These are phyloP conservation scores for Aphodius granarius DNA, from an alignment of 2,888 invertebrate genomes.

Conservation along the genomic window DNA sequence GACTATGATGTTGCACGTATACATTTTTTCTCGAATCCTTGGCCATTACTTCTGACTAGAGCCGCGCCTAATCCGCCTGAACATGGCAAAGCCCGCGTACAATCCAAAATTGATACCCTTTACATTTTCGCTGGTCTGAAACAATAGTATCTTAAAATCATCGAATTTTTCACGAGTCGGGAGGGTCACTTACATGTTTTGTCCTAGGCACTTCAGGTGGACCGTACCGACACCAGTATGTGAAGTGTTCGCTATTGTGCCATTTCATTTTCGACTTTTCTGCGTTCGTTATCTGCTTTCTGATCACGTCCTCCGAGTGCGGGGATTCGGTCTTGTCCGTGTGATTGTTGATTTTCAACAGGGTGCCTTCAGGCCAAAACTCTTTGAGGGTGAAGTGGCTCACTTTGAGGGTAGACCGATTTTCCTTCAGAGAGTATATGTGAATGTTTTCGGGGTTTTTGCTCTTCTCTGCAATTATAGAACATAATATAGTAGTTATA, in stretches of 20 bases:
- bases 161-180: background rate
- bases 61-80: conserved; percentile 42
- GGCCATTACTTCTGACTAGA: background rate
- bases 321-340: conserved; percentile 70
- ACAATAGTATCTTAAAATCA: conserved; percentile 35
- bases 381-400: conserved; percentile 64
- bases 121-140: conserved; percentile 70
- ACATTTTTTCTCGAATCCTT: background rate
- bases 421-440: conserved; percentile 65
- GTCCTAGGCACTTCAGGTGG: conserved; percentile 52
- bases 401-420: conserved; percentile 59
- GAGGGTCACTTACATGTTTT: conserved; percentile 62
- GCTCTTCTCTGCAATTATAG: conserved; percentile 63
- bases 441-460: conserved; percentile 73
- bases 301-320: conserved; percentile 68
- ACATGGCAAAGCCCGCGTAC: conserved; percentile 68
- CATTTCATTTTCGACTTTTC: conserved; percentile 64
- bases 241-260: conserved; percentile 70
- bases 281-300: conserved; percentile 65
- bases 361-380: conserved; percentile 70
- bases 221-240: conserved; percentile 73
- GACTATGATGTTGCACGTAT: background rate
- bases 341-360: conserved; percentile 72
- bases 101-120: conserved; percentile 73
- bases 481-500: background rate